phyloP scores from a whole-genome alignment of 2,797 vertebrate genomes.

The Eupleurogrammus muticus region DNA sequence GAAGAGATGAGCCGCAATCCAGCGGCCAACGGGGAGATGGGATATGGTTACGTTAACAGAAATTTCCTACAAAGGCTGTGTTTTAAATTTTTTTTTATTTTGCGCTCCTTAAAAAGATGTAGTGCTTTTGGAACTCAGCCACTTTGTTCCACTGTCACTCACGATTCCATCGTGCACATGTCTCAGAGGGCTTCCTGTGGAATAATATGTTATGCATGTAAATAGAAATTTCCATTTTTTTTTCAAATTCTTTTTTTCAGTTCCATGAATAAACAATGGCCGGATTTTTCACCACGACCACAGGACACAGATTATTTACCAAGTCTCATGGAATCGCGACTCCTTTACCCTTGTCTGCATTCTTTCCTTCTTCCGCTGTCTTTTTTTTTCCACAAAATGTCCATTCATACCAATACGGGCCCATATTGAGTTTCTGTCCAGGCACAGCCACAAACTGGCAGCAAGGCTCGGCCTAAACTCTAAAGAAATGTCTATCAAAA shows the following conservation, averaged over 20 bases:
- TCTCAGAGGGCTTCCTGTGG: constrained; percentile 42
- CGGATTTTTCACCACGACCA: constrained; percentile 33
- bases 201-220: constrained; percentile 54
- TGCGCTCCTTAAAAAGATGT: constrained; percentile 39
- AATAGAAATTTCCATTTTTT: constrained; percentile 65
- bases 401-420: constrained; percentile 59
- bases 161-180: constrained; percentile 43
- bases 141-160: constrained; percentile 52
- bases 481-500: constrained; percentile 80
- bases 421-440: constrained; percentile 81
- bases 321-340: constrained; percentile 29
- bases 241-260: no score
- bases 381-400: constrained; percentile 46
- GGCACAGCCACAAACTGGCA: constrained; percentile 60
- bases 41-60: constrained; percentile 67
- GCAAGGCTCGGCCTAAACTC: constrained; percentile 54
- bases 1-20: constrained; percentile 67
- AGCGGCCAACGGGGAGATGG: constrained; percentile 67
- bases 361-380: constrained; percentile 31
- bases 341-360: constrained; percentile 26
- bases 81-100: constrained; percentile 69
- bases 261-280: constrained; percentile 56
- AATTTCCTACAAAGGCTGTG: no score
- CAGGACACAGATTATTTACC: constrained; percentile 26
- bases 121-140: constrained; percentile 42